These are phyloP conservation scores for Sandelia bainsii DNA, from an alignment of 2,797 vertebrate species.

Conservation along the genomic window DNA sequence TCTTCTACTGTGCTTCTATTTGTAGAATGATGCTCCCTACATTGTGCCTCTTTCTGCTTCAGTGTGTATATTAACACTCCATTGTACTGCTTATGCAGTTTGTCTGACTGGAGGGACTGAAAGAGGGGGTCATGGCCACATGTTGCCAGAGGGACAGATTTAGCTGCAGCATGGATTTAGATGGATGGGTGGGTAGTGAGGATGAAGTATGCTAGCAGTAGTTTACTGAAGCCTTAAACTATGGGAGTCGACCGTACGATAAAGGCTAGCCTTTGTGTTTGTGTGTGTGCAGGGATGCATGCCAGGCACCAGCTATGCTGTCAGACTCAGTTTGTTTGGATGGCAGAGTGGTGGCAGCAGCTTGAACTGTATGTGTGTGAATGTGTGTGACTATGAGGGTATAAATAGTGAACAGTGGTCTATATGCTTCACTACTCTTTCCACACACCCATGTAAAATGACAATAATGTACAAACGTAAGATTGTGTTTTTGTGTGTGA, in stretches of 20 bases:
- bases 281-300: slow-evolving; percentile 60
- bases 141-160: slow-evolving; percentile 60
- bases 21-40: not conserved
- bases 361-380: slow-evolving; percentile 24
- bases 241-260: slow-evolving; percentile 37
- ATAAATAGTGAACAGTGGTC: slow-evolving; percentile 57
- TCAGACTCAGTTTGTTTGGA: slow-evolving; percentile 73
- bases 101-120: slow-evolving; percentile 22
- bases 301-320: slow-evolving; percentile 70
- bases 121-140: slow-evolving; percentile 46
- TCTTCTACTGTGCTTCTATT: not conserved
- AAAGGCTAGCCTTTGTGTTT: slow-evolving; percentile 32
- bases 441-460: slow-evolving; percentile 53
- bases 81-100: slow-evolving; percentile 2
- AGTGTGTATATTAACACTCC: slow-evolving; percentile 6
- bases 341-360: slow-evolving; percentile 67
- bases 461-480: slow-evolving; percentile 52
- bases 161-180: slow-evolving; percentile 35
- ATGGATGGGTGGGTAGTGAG: slow-evolving; percentile 33
- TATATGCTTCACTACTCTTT: slow-evolving; percentile 52
- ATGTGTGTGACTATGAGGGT: slow-evolving; percentile 38
- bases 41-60: not conserved
- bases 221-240: slow-evolving; percentile 64
- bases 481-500: not conserved
- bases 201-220: slow-evolving; percentile 49